Evolutionary conservation across 1,140 invertebrate genomes (phyloP).

Genomic region (Pseudomyrmex pallidus): DNA sequence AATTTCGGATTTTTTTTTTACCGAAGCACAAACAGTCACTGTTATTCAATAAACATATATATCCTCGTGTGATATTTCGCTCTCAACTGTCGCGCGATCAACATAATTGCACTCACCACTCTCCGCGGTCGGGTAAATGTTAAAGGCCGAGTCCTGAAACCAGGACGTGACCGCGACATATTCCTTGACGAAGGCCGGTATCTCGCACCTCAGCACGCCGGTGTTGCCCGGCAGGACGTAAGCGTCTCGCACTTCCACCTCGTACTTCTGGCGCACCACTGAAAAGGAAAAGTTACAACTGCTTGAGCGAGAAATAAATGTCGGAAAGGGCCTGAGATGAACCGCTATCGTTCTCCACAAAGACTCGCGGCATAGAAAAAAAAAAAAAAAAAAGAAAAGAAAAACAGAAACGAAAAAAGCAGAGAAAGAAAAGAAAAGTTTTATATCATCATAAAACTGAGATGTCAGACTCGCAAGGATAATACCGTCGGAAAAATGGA

Average conservation of each 20-base stretch:
- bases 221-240: slow-evolving; percentile 95
- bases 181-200: slow-evolving; percentile 94
- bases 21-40: neutral
- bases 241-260: slow-evolving; percentile 94
- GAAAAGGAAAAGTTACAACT: slow-evolving; percentile 78
- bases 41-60: neutral
- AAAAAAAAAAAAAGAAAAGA: neutral
- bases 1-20: slow-evolving; percentile 10
- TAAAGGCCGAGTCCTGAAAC: slow-evolving; percentile 92
- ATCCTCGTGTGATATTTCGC: slow-evolving; percentile 25
- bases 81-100: neutral
- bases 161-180: slow-evolving; percentile 95
- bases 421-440: neutral
- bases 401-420: neutral
- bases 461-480: slow-evolving; percentile 44
- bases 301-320: slow-evolving; percentile 8
- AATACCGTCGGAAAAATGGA: slow-evolving; percentile 39
- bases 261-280: slow-evolving; percentile 95
- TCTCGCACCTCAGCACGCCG: slow-evolving; percentile 93
- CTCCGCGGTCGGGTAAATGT: slow-evolving; percentile 92
- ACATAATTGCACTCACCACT: slow-evolving; percentile 87
- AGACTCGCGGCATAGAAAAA: slow-evolving; percentile 26
- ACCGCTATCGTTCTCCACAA: slow-evolving; percentile 35
- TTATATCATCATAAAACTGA: slow-evolving; percentile 34
- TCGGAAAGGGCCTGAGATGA: neutral